These are phyloP conservation scores for Berghia stephanieae DNA, from an alignment of 1,140 invertebrate species.

Conservation along the genomic window DNA sequence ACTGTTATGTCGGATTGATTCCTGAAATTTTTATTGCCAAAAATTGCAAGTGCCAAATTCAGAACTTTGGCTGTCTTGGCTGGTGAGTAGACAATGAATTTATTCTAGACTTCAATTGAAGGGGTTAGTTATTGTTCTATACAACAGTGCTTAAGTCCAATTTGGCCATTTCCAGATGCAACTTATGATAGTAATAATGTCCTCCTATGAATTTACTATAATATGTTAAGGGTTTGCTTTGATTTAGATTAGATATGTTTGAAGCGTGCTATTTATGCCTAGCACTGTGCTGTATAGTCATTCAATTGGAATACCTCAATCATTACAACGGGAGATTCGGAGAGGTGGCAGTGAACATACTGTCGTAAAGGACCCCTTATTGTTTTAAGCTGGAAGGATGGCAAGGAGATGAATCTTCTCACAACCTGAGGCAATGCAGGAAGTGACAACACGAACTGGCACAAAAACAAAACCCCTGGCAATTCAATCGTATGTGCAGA, in stretches of 20 bases:
- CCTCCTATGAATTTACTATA: not conserved
- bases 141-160: not conserved
- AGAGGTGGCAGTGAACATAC: too few species aligned
- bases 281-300: too few species aligned
- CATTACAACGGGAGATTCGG: too few species aligned
- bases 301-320: too few species aligned
- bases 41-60: constrained; percentile 53
- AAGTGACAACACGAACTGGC: too few species aligned
- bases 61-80: constrained; percentile 52
- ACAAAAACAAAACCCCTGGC: too few species aligned
- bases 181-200: not conserved
- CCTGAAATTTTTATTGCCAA: constrained; percentile 46
- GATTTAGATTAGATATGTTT: not conserved
- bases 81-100: constrained; percentile 47
- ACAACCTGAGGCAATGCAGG: too few species aligned
- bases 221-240: not conserved
- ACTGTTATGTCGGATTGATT: constrained; percentile 47
- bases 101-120: not conserved
- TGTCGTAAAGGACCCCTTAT: too few species aligned
- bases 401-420: too few species aligned
- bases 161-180: not conserved
- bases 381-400: too few species aligned
- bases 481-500: too few species aligned
- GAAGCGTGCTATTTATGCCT: too few species aligned
- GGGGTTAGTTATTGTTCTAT: not conserved